Evolutionary conservation across 2,888 invertebrate species (phyloP), one percentile per base, ranked within the genome.

Genomic region (Periphyllus acericola): DNA sequence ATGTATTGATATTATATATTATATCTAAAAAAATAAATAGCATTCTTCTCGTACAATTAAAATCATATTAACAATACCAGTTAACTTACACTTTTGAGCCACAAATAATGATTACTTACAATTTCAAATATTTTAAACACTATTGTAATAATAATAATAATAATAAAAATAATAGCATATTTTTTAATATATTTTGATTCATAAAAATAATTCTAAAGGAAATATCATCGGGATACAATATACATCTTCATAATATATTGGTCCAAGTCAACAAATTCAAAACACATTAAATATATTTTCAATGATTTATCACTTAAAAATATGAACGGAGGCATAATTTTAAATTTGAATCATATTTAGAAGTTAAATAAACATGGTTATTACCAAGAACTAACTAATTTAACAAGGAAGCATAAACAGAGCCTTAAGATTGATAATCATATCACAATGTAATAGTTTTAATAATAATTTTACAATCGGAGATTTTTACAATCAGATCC

Each of bases 401-500:
- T 60, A 84, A 76, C 32, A 66, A 68, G 66, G 46, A 76, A 76
- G 66, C 76, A 76, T 66, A 68, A 66, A 84, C 36, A 76, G 25
- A 66, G 32, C 32, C 55, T 55, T 66, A 76, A 46, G 32, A 76
- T 46, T 32, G 76, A 76, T 66, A 76, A 84, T 17, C 32, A 46
- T 84, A 84, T 84, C 84, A 84, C 84, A 84, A 60, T 21, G 21
- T 60, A 25, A 60, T 60, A 60, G 72, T 40, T 60, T 60, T 60
- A 83, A 74, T 34, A 68, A 46, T 55, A 80, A 19, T 46, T 46
- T 46, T 46, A 55, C n/a, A 83, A 83, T 21, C 60, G 40, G 75
- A 84, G 76, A 84, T 84, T 75, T 60, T 40, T 11, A 84, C 29
- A 84, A 84, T 68, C 76, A 76, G 84, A 84, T 84, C 76, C 21